These are phyloP conservation scores for Zele albiditarsus DNA, from an alignment of 2,888 invertebrate species.

Conservation along the genomic window DNA sequence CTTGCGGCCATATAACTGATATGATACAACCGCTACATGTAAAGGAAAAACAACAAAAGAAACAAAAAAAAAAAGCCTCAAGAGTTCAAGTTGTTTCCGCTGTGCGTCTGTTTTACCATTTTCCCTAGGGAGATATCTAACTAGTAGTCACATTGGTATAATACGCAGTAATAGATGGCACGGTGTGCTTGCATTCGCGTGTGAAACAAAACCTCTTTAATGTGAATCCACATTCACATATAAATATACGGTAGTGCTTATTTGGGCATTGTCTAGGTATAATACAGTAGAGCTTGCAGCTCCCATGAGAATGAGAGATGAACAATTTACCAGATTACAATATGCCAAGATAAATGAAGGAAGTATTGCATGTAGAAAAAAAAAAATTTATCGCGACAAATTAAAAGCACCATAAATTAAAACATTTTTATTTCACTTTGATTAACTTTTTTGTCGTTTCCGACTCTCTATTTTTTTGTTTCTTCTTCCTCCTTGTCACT, in stretches of 20 bases:
- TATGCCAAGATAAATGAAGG: neutral
- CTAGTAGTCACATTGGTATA: conserved; percentile 13
- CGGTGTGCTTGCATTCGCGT: conserved; percentile 13
- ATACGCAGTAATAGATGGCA: conserved; percentile 26
- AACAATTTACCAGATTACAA: conserved; percentile 10
- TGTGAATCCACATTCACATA: neutral
- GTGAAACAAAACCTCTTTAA: conserved; percentile 24
- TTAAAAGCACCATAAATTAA: neutral
- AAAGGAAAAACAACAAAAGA: neutral
- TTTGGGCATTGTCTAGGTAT: conserved; percentile 3
- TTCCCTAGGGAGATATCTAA: conserved; percentile 24
- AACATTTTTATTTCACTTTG: neutral
- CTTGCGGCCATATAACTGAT: conserved; percentile 24
- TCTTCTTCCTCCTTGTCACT: neutral
- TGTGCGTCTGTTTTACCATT: conserved; percentile 25
- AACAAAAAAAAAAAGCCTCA: conserved; percentile 6
- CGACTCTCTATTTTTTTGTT: neutral
- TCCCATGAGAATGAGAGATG: neutral
- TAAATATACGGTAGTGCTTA: neutral
- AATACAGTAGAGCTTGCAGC: neutral
- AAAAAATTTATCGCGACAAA: neutral
- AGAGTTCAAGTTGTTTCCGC: conserved; percentile 29
- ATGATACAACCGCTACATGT: neutral
- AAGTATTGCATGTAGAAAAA: neutral
- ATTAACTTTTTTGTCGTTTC: neutral